phyloP scores from a whole-genome alignment of 2,797 vertebrate species.

The Dromococcyx pavoninus region DNA sequence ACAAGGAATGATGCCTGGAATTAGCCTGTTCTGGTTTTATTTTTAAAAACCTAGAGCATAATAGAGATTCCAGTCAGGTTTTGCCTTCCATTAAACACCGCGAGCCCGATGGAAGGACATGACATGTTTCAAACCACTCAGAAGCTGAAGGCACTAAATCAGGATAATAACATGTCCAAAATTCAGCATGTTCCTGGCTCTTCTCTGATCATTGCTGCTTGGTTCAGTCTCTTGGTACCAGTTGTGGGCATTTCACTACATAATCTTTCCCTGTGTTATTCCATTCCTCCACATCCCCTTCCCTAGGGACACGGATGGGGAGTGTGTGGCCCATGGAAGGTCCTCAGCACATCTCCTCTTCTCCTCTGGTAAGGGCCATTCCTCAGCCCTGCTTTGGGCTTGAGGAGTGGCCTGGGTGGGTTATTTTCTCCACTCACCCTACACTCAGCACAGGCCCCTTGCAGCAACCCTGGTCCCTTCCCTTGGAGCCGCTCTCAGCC shows the following conservation, averaged over 20 bases:
- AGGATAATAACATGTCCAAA: fast-evolving
- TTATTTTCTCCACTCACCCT: neutral
- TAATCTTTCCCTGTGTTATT: fast-evolving
- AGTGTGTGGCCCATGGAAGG: fast-evolving
- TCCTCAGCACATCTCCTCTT: neutral
- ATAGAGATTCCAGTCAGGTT: neutral
- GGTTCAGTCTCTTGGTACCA: neutral
- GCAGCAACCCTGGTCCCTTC: neutral
- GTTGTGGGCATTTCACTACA: neutral
- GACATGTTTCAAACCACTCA: neutral
- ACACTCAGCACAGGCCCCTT: too few relatives aligned
- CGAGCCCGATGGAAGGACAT: neutral
- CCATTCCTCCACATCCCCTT: neutral
- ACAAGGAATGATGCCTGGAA: neutral
- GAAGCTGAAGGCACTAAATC: neutral
- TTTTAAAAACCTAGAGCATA: neutral
- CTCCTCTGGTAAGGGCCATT: neutral
- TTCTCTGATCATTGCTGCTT: neutral
- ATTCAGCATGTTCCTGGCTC: neutral
- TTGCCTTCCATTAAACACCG: neutral
- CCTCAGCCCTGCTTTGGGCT: neutral
- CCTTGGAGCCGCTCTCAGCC: neutral
- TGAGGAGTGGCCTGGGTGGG: neutral
- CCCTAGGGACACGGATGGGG: neutral
- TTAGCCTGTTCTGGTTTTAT: neutral